Conservation (phyloP, 2,113 vertebrate species). For the Andinoacara biseriatus region DNA sequence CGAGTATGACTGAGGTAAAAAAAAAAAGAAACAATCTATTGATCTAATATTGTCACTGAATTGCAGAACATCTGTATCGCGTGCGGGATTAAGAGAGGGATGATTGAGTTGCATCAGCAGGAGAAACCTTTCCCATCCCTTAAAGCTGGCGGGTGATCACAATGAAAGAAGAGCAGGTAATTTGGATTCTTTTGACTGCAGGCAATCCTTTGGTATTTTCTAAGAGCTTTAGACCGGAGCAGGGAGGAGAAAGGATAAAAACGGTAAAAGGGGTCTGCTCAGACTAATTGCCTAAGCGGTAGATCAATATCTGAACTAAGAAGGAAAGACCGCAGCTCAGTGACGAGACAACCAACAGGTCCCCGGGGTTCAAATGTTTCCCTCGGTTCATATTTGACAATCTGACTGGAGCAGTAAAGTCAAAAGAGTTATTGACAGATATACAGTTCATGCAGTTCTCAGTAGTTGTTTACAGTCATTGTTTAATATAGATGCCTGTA, state of each 20-base stretch:
- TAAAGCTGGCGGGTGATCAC: slow-evolving; percentile 35
- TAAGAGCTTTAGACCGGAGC: slow-evolving; percentile 47
- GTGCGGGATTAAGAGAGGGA: not conserved
- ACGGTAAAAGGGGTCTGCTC: slow-evolving; percentile 35
- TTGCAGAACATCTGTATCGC: not conserved
- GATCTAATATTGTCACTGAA: not conserved
- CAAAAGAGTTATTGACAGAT: slow-evolving; percentile 6
- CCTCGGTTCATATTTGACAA: slow-evolving; percentile 54
- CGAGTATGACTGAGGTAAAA: not conserved
- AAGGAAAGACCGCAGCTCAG: slow-evolving; percentile 56
- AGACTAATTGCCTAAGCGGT: slow-evolving; percentile 73
- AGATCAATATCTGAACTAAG: slow-evolving; percentile 68
- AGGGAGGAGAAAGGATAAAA: slow-evolving; percentile 35
- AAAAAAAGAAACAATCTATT: not conserved
- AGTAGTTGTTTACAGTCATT: not conserved
- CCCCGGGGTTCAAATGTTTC: slow-evolving; percentile 51
- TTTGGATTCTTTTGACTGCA: slow-evolving; percentile 61
- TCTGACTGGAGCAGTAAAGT: slow-evolving; percentile 24
- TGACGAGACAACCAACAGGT: slow-evolving; percentile 52
- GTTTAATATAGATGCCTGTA: not conserved
- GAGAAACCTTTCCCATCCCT: slow-evolving; percentile 7
- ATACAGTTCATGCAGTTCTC: slow-evolving; percentile 5
- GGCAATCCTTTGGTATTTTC: slow-evolving; percentile 46
- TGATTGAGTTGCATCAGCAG: slow-evolving; percentile 30
- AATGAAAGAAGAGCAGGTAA: slow-evolving; percentile 43